These are phyloP conservation scores for Drosophila neocordata DNA, from an alignment of 1,140 invertebrate species.

Conservation along the genomic window DNA sequence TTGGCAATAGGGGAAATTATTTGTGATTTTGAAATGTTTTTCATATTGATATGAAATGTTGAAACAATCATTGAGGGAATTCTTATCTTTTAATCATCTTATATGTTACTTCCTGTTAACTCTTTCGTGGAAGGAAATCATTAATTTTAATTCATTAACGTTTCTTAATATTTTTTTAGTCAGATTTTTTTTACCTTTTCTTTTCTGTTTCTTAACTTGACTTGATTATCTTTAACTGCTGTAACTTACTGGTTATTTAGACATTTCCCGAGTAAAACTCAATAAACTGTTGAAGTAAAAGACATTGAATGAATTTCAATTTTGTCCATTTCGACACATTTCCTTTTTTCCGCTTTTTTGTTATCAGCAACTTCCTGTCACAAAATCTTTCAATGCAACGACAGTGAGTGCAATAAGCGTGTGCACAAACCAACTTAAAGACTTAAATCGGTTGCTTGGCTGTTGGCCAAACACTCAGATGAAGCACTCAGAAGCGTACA, in stretches of 20 bases:
- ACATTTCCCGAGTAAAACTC: conserved; percentile 32
- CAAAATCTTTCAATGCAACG: conserved; percentile 55
- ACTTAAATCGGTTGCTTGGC: conserved; percentile 63
- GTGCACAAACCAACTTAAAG: conserved; percentile 47
- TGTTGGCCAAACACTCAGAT: conserved; percentile 44
- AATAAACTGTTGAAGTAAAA: conserved; percentile 17
- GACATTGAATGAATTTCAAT: neutral
- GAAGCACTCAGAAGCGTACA: neutral
- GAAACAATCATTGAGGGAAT: neutral
- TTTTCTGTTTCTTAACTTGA: neutral
- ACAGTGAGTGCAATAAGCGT: conserved; percentile 32
- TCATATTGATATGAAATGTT: too few relatives aligned
- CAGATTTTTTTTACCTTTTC: neutral
- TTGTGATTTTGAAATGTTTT: neutral
- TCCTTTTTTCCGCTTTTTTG: conserved; percentile 1
- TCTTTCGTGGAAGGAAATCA: neutral
- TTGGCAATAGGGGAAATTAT: neutral
- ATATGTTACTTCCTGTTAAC: neutral
- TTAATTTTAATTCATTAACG: too few relatives aligned
- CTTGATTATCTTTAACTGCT: conserved; percentile 1
- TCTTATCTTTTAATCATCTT: neutral
- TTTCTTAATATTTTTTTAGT: too few relatives aligned
- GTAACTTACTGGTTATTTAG: conserved; percentile 10
- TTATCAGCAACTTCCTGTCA: conserved; percentile 69
- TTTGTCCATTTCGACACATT: conserved; percentile 3